Conservation (phyloP, 2,113 vertebrate genomes). For the Sebastes schlegelii region DNA sequence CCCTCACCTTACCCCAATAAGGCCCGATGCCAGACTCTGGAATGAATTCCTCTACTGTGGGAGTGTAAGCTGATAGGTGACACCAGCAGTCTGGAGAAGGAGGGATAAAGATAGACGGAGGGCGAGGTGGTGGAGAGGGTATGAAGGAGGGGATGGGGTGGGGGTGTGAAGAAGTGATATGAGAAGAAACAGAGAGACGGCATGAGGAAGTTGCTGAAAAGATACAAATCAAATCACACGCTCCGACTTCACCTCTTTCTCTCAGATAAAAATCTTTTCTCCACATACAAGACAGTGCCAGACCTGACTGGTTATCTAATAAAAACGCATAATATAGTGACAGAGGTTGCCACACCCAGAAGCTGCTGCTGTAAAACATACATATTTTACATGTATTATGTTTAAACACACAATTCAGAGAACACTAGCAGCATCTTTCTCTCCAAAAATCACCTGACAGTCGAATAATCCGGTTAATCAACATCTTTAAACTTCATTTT, state of each 20-base stretch:
- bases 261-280: not conserved
- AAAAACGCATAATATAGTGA: not conserved
- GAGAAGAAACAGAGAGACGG: conserved; percentile 41
- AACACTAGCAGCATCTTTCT: not conserved
- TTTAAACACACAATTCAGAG: not conserved
- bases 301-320: not conserved
- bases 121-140: conserved; percentile 22
- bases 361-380: not conserved
- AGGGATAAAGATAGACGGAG: conserved; percentile 73
- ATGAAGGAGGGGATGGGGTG: not conserved
- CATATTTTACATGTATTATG: not conserved
- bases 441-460: conserved; percentile 4
- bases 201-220: conserved; percentile 15
- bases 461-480: not conserved
- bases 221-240: conserved; percentile 39
- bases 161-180: conserved; percentile 13
- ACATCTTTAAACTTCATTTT: not conserved
- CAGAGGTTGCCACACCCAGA: not conserved
- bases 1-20: conserved; percentile 64
- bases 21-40: conserved; percentile 53
- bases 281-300: not conserved
- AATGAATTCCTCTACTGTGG: conserved; percentile 52
- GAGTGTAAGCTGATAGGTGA: conserved; percentile 63
- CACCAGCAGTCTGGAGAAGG: conserved; percentile 43
- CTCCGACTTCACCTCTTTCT: conserved; percentile 23